Evolutionary conservation across 2,113 vertebrate genomes (phyloP), one percentile per base, ranked within the genome.

Genomic region (Siniperca knerii): DNA sequence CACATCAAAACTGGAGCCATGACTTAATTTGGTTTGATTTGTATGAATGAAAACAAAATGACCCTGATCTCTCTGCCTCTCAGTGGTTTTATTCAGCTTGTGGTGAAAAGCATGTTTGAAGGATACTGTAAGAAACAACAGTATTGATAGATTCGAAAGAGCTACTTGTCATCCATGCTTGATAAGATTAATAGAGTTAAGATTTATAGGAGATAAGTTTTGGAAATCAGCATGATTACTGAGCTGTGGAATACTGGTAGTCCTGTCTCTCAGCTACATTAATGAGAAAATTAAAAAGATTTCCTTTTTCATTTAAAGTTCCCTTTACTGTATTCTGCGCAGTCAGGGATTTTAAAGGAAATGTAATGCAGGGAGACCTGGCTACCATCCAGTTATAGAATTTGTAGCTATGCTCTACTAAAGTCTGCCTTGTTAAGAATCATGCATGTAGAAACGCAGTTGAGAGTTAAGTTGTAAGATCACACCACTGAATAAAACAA

Each of bases 41-140:
- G 35, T 79, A 29, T 29, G 52, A 75, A 73, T 35, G 61, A 91
- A 81, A 79, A 76, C 46, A 77, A 85, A 85, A 75, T 62, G 12
- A 88, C 58, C 83, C 90, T 87, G 84, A 89, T 87, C 77, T 90
- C 72, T 81, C 82, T 87, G 83, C 68, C 78, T 79, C 84, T 72
- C 52, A 81, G 71, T 68, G 74, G n/a, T 89, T 86, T 90, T 57
- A 86, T 79, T 89, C 86, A 90, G 91, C 88, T 87, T 81, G 78
- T 88, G 89, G 67, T 87, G 54, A 61, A 85, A 81, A 72, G 68
- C 35, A 70, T 52, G 60, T 70, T 75, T 81, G 57, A 89, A 69
- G 67, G 29, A 75, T 21, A 58, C 55, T 33, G 23, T 80, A 71
- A 75, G 29, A 1, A 74, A 58, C 48, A 60, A 42, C 18, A 82